Conservation (phyloP, 2,113 vertebrate genomes). For the Sarotherodon lohbergeri region DNA sequence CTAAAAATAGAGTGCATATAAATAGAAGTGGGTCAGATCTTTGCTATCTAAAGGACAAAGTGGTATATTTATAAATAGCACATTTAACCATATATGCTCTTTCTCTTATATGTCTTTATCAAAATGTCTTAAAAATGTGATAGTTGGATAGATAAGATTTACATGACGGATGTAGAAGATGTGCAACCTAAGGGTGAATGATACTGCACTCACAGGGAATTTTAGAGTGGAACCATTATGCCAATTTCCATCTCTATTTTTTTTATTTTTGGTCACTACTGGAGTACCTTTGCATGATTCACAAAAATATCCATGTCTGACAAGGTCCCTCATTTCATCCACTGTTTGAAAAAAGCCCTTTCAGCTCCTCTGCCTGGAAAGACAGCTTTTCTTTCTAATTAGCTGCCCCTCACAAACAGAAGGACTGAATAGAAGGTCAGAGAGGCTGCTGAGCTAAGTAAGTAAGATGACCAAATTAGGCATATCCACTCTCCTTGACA, state of each 20-base stretch:
- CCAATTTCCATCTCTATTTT: neutral
- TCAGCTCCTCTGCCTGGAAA: neutral
- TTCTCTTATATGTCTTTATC: neutral
- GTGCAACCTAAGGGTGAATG: neutral
- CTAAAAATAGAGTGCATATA: slow-evolving; percentile 80
- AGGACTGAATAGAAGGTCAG: neutral
- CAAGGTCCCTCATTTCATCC: neutral
- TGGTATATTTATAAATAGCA: neutral
- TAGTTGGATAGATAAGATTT: neutral
- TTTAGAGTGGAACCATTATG: neutral
- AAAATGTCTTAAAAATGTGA: neutral
- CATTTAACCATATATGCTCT: neutral
- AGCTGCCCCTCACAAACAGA: neutral
- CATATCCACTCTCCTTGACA: neutral
- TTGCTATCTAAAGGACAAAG: slow-evolving; percentile 1
- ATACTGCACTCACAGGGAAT: neutral
- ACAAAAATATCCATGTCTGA: neutral
- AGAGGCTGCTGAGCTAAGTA: neutral
- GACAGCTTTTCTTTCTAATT: neutral
- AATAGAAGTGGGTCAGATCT: slow-evolving; percentile 27
- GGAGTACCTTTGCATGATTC: neutral
- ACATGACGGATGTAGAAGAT: neutral
- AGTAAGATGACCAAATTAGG: neutral
- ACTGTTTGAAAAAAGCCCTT: neutral
- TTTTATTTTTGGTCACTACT: neutral